A percentile compares a stretch with the other conserved stretches of the same genome.
Evolutionary conservation across 2,113 vertebrate genomes (phyloP).

Genomic region (Toxotes jaculatrix): DNA sequence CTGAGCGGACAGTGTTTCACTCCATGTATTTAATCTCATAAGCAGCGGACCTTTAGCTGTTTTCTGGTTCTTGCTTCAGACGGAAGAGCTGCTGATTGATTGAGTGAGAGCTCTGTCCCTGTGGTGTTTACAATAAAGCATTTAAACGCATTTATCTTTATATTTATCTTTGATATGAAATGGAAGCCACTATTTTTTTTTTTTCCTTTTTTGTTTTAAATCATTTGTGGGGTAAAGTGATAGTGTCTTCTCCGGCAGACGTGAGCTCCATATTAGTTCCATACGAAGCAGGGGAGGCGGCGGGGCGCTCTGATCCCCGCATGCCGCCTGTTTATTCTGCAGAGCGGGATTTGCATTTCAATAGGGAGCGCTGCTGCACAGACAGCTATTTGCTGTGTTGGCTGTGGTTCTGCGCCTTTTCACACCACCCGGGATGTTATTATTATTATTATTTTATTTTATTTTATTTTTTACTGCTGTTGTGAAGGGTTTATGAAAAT

Average conservation of each 20-base stretch:
- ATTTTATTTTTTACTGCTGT: neutral
- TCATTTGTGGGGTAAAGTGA: neutral
- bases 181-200: neutral
- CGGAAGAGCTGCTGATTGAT: too few species aligned
- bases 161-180: neutral
- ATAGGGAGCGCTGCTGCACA: conserved; percentile 52
- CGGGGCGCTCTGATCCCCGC: conserved; percentile 64
- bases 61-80: too few species aligned
- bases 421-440: neutral
- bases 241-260: conserved; percentile 54
- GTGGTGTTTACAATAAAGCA: neutral
- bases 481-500: neutral
- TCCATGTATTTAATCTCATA: too few species aligned
- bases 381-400: conserved; percentile 62
- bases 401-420: neutral
- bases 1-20: too few species aligned
- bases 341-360: conserved; percentile 77
- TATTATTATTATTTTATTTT: too few species aligned
- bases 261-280: conserved; percentile 66
- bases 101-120: too few species aligned
- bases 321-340: conserved; percentile 76
- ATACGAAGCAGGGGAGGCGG: conserved; percentile 50
- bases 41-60: too few species aligned
- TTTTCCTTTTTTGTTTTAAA: too few species aligned
- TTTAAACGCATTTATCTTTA: neutral